Percentiles rank a stretch among this genome's conserved stretches.
Evolutionary conservation across 2,888 invertebrate species (phyloP).

Genomic region (Papilio demoleus): DNA sequence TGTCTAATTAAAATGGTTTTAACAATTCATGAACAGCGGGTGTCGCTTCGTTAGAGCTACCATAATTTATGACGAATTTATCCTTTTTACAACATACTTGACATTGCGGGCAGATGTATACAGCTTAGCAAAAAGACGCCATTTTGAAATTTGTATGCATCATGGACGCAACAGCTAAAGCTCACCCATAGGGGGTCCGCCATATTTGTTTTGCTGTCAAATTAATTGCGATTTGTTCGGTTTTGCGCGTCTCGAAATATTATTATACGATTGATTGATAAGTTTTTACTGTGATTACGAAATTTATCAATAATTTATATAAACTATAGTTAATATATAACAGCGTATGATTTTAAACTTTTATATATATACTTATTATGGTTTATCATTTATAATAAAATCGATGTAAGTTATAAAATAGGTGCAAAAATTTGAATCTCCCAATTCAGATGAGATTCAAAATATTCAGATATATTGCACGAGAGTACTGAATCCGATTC

Average conservation of each 20-base stretch:
- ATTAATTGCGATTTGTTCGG: slow-evolving; percentile 17
- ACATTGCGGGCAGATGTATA: slow-evolving; percentile 31
- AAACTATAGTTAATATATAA: background rate
- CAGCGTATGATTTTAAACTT: background rate
- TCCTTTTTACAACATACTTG: slow-evolving; percentile 10
- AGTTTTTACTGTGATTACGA: slow-evolving; percentile 12
- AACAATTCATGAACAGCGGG: slow-evolving; percentile 56
- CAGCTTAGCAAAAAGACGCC: slow-evolving; percentile 9
- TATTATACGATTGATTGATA: slow-evolving; percentile 23
- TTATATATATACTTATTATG: background rate
- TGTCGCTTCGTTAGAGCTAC: slow-evolving; percentile 44
- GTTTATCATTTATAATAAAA: background rate
- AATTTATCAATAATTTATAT: slow-evolving; percentile 7
- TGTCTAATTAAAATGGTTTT: slow-evolving; percentile 54
- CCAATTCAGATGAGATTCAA: too few relatives aligned
- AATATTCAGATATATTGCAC: too few relatives aligned
- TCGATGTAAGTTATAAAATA: too few relatives aligned
- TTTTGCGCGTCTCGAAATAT: slow-evolving; percentile 10
- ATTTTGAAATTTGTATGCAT: slow-evolving; percentile 31
- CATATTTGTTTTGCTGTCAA: slow-evolving; percentile 29
- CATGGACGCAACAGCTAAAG: slow-evolving; percentile 12
- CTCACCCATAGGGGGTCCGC: slow-evolving; percentile 15
- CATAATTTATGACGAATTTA: slow-evolving; percentile 31
- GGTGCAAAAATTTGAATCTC: too few relatives aligned
- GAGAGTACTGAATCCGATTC: too few relatives aligned